These are phyloP conservation scores for Emydura subglobosa DNA, from an alignment of 2,113 vertebrate species.

Conservation along the genomic window DNA sequence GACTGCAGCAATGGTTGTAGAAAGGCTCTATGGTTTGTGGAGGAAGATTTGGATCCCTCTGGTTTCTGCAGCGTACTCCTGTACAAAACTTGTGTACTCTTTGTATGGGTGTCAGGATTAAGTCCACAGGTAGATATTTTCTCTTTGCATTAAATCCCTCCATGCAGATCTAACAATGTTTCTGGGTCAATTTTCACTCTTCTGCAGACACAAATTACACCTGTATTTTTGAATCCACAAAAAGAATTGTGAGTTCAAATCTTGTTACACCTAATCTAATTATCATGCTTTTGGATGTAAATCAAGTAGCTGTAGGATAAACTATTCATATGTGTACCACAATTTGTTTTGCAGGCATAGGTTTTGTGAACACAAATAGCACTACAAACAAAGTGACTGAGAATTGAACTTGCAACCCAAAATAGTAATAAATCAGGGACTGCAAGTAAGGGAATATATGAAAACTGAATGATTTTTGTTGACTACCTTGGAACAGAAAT, in stretches of 20 bases:
- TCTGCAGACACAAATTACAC: neutral
- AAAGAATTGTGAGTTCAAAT: neutral
- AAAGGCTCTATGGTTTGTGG: neutral
- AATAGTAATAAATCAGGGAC: neutral
- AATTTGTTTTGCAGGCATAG: neutral
- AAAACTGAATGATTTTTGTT: neutral
- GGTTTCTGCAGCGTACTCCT: neutral
- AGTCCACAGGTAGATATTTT: neutral
- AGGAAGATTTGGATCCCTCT: neutral
- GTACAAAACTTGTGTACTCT: neutral
- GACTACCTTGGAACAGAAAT: neutral
- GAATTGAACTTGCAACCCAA: neutral
- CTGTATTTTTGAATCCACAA: neutral
- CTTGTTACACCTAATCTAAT: neutral
- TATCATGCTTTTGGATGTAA: neutral
- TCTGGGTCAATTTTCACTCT: neutral
- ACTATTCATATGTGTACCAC: neutral
- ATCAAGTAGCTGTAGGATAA: neutral
- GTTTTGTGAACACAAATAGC: neutral
- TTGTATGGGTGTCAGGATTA: neutral
- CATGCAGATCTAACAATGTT: neutral
- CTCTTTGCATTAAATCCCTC: neutral
- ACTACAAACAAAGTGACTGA: neutral
- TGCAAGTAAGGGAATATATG: neutral
- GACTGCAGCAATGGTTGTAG: neutral